phyloP scores from a whole-genome alignment of 2,888 invertebrate genomes.

The Ophioninae sp. region DNA sequence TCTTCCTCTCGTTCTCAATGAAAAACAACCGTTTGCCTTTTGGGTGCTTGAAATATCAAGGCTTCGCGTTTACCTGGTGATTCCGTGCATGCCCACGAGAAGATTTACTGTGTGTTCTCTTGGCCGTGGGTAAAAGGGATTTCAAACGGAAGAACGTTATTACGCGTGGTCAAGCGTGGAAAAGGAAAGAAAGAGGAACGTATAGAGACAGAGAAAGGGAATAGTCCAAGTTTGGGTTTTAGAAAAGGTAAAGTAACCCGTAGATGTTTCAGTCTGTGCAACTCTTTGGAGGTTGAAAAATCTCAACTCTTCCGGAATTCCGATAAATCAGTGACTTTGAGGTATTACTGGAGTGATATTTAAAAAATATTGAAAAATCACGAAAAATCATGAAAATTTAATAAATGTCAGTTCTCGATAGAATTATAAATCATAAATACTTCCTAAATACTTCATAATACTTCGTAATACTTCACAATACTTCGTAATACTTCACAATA shows the following conservation, averaged over 20 bases:
- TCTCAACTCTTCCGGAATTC: too few species aligned
- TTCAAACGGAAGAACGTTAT: conserved; percentile 28
- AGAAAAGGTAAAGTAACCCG: not conserved
- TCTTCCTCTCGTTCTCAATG: conserved; percentile 29
- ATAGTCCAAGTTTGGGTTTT: conserved; percentile 21
- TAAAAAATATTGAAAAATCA: too few species aligned
- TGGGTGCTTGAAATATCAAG: conserved; percentile 8
- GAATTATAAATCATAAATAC: too few species aligned
- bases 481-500: too few species aligned
- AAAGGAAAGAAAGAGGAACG: conserved; percentile 7
- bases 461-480: too few species aligned
- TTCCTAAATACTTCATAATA: too few species aligned
- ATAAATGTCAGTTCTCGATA: too few species aligned
- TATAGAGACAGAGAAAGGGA: not conserved
- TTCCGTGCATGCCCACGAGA: conserved; percentile 1
- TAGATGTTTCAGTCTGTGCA: not conserved
- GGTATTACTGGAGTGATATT: too few species aligned
- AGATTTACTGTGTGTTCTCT: conserved; percentile 22
- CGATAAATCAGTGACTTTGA: too few species aligned
- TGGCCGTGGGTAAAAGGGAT: conserved; percentile 14
- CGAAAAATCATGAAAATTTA: too few species aligned
- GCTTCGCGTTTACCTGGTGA: conserved; percentile 39
- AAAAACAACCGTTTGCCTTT: conserved; percentile 47
- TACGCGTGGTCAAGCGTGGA: conserved; percentile 31
- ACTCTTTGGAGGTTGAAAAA: not conserved